These are phyloP conservation scores for Sylvilagus floridanus DNA, from an alignment of 2,797 vertebrate species.

Conservation along the genomic window DNA sequence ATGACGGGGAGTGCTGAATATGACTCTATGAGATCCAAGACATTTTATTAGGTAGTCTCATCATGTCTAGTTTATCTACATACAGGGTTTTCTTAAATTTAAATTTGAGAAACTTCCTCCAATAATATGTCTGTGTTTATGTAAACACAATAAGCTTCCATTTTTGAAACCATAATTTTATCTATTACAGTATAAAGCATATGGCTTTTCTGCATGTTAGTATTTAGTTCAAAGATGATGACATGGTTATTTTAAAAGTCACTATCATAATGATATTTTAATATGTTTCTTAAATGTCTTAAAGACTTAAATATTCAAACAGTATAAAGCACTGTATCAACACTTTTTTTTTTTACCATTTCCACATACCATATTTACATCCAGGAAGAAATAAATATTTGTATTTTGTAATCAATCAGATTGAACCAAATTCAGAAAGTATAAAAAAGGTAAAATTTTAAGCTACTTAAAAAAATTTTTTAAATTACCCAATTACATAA, in stretches of 20 bases:
- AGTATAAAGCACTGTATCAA: not conserved
- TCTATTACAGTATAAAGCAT: not conserved
- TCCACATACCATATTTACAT: not conserved
- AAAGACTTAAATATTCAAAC: constrained; percentile 19
- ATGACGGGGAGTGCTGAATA: not conserved
- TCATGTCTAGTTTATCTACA: not conserved
- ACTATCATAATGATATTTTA: not conserved
- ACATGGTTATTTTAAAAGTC: not conserved
- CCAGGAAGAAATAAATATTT: not conserved
- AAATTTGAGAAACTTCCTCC: not conserved
- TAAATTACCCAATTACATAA: not conserved
- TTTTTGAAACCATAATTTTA: constrained; percentile 9
- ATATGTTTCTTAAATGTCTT: not conserved
- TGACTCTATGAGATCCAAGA: not conserved
- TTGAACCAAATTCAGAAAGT: not conserved
- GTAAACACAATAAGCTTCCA: not conserved
- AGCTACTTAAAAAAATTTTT: not conserved
- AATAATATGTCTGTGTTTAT: not conserved
- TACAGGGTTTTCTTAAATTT: not conserved
- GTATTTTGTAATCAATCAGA: not conserved
- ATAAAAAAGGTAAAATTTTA: not conserved
- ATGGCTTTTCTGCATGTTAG: not conserved
- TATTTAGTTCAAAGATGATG: not conserved
- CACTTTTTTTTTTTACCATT: not conserved
- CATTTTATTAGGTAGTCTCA: not conserved